Evolutionary conservation across 2,797 vertebrate genomes (phyloP).

Genomic region (Brachyrhaphis roseni): DNA sequence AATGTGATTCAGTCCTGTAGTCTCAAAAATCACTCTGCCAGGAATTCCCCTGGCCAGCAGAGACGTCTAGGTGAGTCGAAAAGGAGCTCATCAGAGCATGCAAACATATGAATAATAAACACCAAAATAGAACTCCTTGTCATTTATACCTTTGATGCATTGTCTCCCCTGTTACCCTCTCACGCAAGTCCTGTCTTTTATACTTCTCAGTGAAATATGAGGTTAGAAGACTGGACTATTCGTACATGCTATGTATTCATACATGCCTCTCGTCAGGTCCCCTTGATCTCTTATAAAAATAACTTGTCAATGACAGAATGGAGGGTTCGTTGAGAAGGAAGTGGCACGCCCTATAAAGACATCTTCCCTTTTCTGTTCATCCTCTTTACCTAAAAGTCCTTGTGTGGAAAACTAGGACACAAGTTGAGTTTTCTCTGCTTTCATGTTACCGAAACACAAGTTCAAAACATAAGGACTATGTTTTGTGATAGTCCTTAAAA

Average conservation of each 20-base stretch:
- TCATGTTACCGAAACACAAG: slow-evolving; percentile 14
- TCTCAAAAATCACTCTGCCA: slow-evolving; percentile 96
- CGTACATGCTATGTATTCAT: slow-evolving; percentile 20
- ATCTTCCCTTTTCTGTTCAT: slow-evolving; percentile 30
- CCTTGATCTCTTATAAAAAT: slow-evolving; percentile 80
- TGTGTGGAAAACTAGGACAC: slow-evolving; percentile 17
- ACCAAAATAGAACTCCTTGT: slow-evolving; percentile 1
- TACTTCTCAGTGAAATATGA: slow-evolving; percentile 14
- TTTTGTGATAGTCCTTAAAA: background rate
- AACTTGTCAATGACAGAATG: slow-evolving; percentile 80
- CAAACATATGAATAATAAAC: slow-evolving; percentile 17
- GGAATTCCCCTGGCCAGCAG: slow-evolving; percentile 93
- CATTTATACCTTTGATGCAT: background rate
- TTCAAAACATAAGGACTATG: too few relatives aligned
- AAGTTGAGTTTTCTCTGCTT: slow-evolving; percentile 30
- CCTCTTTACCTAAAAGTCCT: slow-evolving; percentile 49
- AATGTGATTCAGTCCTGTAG: slow-evolving; percentile 92
- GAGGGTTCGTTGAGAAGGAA: slow-evolving; percentile 76
- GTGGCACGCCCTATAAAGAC: slow-evolving; percentile 68
- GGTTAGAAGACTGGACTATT: slow-evolving; percentile 6
- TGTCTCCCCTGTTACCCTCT: background rate
- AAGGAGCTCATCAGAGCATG: slow-evolving; percentile 12
- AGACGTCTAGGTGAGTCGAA: slow-evolving; percentile 50
- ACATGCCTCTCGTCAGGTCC: slow-evolving; percentile 63
- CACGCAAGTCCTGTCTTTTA: slow-evolving; percentile 5